phyloP scores from a whole-genome alignment of 2,888 invertebrate species.

The Omphaloscelis lunosa region DNA sequence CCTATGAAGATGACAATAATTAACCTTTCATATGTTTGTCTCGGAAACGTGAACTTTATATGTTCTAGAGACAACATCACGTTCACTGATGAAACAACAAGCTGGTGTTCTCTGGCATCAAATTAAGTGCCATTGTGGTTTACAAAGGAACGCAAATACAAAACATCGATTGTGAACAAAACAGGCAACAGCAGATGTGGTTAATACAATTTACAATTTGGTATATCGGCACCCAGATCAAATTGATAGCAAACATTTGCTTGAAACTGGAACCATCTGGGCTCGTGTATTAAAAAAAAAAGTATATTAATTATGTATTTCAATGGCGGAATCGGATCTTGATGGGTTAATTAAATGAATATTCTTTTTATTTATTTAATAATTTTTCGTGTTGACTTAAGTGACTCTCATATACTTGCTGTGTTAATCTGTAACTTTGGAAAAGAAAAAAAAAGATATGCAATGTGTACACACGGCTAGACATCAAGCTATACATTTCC shows the following conservation, averaged over 20 bases:
- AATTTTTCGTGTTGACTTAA: background rate
- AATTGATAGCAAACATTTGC: conserved; percentile 52
- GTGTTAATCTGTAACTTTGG: background rate
- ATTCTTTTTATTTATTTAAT: background rate
- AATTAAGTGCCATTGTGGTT: conserved; percentile 53
- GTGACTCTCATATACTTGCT: background rate
- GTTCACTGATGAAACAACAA: conserved; percentile 45
- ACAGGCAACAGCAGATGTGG: conserved; percentile 8
- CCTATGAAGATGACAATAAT: conserved; percentile 36
- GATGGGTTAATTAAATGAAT: background rate
- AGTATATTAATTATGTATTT: conserved; percentile 18
- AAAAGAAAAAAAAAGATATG: background rate
- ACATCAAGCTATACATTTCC: too few relatives aligned
- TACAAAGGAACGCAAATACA: conserved; percentile 61
- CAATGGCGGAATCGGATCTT: background rate
- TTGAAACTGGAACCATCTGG: conserved; percentile 11
- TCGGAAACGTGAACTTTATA: conserved; percentile 53
- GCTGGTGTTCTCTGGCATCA: conserved; percentile 44
- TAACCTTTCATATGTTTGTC: conserved; percentile 53
- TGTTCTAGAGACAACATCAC: conserved; percentile 46
- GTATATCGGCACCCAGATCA: conserved; percentile 36
- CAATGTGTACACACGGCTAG: too few relatives aligned
- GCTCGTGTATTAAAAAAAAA: conserved; percentile 9
- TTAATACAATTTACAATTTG: conserved; percentile 44
- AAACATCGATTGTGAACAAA: conserved; percentile 31